Percentiles rank a stretch among this genome's conserved stretches.
Conservation (phyloP, 2,888 invertebrate species). For the Aleiodes alternator region DNA sequence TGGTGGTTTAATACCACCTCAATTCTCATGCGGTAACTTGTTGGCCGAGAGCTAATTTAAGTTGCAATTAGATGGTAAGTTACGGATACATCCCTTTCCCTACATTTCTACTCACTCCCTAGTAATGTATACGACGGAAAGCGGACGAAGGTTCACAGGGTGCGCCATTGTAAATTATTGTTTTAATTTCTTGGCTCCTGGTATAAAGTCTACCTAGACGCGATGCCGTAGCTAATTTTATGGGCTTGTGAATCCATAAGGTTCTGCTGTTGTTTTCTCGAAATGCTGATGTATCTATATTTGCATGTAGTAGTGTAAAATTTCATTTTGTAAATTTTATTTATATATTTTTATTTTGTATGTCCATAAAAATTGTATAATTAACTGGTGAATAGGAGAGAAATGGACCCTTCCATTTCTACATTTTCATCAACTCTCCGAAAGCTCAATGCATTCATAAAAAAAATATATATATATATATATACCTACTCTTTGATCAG, state of each 20-base stretch:
- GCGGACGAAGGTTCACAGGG: conserved; percentile 36
- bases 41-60: conserved; percentile 61
- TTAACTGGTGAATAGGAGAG: no score
- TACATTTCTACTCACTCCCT: neutral
- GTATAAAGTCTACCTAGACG: conserved; percentile 53
- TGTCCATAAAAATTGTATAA: no score
- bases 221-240: conserved; percentile 59
- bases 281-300: conserved; percentile 50
- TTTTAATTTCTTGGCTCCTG: conserved; percentile 66
- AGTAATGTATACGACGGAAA: conserved; percentile 24
- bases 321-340: neutral
- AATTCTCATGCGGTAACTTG: conserved; percentile 24
- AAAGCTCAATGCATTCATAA: neutral
- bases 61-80: conserved; percentile 66
- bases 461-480: neutral
- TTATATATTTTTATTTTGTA: no score
- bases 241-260: conserved; percentile 66
- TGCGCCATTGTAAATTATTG: conserved; percentile 67
- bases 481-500: conserved; percentile 1
- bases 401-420: no score
- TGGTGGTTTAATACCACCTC: conserved; percentile 15
- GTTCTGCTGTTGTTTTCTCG: conserved; percentile 60
- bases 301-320: neutral
- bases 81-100: conserved; percentile 51
- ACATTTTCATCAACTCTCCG: neutral